A percentile compares a stretch with the other conserved stretches of the same genome.
Conservation (phyloP, 2,797 vertebrate genomes). For the Oreonectes daqikongensis region DNA sequence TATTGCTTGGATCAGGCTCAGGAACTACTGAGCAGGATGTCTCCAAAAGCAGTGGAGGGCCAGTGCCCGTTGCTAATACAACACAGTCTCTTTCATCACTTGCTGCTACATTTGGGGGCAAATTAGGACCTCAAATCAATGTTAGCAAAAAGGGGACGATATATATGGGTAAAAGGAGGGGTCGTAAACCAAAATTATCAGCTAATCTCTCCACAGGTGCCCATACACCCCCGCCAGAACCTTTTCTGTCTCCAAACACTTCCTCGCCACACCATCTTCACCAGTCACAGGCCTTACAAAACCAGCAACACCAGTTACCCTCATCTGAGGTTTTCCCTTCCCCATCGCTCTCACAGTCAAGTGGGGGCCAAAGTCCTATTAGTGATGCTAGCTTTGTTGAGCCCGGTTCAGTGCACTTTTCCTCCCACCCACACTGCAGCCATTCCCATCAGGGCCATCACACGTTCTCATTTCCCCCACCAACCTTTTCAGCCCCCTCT, state of each 20-base stretch:
- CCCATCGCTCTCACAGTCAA: constrained; percentile 85
- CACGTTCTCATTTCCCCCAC: constrained; percentile 78
- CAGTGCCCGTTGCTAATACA: constrained; percentile 64
- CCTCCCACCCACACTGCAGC: constrained; percentile 81
- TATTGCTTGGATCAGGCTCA: constrained; percentile 79
- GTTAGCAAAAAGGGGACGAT: constrained; percentile 99
- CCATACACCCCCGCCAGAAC: constrained; percentile 67
- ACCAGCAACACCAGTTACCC: constrained; percentile 72
- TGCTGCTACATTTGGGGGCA: constrained; percentile 92
- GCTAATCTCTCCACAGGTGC: constrained; percentile 52
- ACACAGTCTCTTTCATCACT: constrained; percentile 86
- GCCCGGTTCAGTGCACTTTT: constrained; percentile 90
- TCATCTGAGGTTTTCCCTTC: constrained; percentile 88
- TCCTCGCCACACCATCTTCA: constrained; percentile 79
- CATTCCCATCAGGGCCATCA: constrained; percentile 78
- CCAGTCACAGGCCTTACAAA: constrained; percentile 78
- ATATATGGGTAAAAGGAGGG: constrained; percentile 97
- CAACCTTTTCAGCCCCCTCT: constrained; percentile 79
- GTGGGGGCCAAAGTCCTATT: constrained; percentile 89
- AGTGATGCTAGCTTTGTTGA: constrained; percentile 95
- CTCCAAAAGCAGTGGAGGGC: constrained; percentile 62
- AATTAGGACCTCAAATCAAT: constrained; percentile 95
- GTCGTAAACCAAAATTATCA: constrained; percentile 89
- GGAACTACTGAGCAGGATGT: constrained; percentile 64
- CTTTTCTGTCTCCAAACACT: constrained; percentile 75